phyloP scores from a whole-genome alignment of 2,113 vertebrate species.

The Osmerus eperlanus region DNA sequence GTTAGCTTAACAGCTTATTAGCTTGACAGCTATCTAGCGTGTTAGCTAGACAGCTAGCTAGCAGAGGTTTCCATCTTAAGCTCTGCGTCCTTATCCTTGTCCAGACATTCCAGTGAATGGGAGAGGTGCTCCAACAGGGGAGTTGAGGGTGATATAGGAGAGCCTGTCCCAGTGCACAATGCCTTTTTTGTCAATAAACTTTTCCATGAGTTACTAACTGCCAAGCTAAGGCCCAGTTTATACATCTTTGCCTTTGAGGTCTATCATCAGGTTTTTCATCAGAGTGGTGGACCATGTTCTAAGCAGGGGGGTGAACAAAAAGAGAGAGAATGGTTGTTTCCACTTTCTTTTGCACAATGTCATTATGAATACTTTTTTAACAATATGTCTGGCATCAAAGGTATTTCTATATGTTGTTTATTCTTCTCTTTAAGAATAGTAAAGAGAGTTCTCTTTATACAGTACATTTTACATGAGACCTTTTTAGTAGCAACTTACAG shows the following conservation, averaged over 20 bases:
- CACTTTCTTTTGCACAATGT: neutral
- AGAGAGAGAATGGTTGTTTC: neutral
- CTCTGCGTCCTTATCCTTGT: constrained; percentile 38
- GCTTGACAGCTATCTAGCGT: constrained; percentile 16
- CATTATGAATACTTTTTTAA: constrained; percentile 5
- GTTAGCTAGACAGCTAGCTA: constrained; percentile 9
- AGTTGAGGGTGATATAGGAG: neutral
- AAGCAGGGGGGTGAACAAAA: neutral
- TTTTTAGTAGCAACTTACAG: too few species aligned
- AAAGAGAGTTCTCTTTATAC: neutral
- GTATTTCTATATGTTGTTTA: neutral
- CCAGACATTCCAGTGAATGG: constrained; percentile 75
- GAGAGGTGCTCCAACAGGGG: constrained; percentile 15
- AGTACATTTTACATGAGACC: neutral
- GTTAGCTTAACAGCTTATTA: neutral
- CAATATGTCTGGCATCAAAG: constrained; percentile 2
- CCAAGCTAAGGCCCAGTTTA: neutral
- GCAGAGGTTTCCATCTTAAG: neutral
- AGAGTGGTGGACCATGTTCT: constrained; percentile 1
- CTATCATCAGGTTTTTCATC: too few species aligned
- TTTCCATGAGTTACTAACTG: neutral
- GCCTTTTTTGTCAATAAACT: neutral
- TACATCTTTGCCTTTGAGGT: neutral
- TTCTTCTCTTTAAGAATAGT: constrained; percentile 5
- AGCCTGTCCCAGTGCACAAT: neutral